A percentile compares a stretch with the other conserved stretches of the same genome.
Conservation (phyloP, 2,797 vertebrate genomes). For the Platalea minor region DNA sequence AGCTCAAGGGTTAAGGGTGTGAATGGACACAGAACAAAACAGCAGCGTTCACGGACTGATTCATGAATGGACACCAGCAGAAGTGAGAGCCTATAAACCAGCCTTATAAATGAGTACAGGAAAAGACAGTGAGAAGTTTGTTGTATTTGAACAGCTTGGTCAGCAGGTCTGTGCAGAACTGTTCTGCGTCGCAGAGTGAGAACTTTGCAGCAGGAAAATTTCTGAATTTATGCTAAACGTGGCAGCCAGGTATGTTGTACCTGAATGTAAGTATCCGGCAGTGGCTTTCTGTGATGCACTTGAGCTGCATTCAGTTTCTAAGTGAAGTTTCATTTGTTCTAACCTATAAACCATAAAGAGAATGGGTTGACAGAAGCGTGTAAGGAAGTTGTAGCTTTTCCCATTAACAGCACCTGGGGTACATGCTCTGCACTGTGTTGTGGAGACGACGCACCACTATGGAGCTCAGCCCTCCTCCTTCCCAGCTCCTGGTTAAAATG, state of each 20-base stretch:
- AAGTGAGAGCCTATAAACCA: not conserved
- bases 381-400: not conserved
- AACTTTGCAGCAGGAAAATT: not conserved
- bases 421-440: fast-evolving
- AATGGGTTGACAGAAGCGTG: not conserved
- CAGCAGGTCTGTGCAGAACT: not conserved
- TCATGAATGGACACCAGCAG: not conserved
- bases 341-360: not conserved
- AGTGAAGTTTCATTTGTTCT: not conserved
- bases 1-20: not conserved
- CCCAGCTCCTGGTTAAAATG: not conserved
- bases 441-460: not conserved
- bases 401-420: not conserved
- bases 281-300: not conserved
- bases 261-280: not conserved
- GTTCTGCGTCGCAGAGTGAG: not conserved
- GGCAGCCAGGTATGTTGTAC: not conserved
- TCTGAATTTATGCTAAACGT: not conserved
- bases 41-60: not conserved
- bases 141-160: not conserved
- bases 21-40: not conserved
- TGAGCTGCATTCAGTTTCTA: not conserved
- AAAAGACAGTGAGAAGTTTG: not conserved
- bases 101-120: not conserved
- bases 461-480: not conserved